Conservation (phyloP, 2,113 vertebrate genomes). For the Dasypus novemcinctus region DNA sequence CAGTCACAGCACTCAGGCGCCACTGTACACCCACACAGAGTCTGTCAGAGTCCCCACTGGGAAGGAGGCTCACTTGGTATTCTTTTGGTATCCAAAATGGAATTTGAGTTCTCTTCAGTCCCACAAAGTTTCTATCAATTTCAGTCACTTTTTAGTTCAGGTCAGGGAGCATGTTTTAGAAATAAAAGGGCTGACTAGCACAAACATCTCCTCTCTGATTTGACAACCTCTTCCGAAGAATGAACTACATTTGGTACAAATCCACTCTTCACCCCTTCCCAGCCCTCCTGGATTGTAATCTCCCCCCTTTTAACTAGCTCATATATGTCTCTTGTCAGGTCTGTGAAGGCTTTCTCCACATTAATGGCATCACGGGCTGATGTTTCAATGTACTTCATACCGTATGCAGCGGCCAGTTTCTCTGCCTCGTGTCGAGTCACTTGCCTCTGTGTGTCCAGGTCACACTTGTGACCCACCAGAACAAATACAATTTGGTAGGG, state of each 20-base stretch:
- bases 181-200: conserved; percentile 88
- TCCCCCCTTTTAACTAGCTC: conserved; percentile 96
- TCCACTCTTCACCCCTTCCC: conserved; percentile 98
- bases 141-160: conserved; percentile 73
- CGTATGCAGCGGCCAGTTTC: conserved; percentile 93
- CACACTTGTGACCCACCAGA: conserved; percentile 97
- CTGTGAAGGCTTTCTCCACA: conserved; percentile 97
- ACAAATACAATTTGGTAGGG: conserved; percentile 97
- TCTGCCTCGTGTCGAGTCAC: conserved; percentile 95
- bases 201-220: conserved; percentile 92
- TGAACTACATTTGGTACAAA: conserved; percentile 96
- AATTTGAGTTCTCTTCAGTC: conserved; percentile 70
- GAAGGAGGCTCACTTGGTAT: conserved; percentile 72
- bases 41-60: conserved; percentile 42
- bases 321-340: conserved; percentile 96
- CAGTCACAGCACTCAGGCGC: conserved; percentile 24
- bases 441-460: conserved; percentile 95
- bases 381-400: conserved; percentile 97
- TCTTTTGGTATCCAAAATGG: conserved; percentile 70
- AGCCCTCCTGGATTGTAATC: conserved; percentile 97
- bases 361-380: conserved; percentile 96
- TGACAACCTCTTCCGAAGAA: conserved; percentile 95
- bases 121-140: conserved; percentile 61
- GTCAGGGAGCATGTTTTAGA: conserved; percentile 78
- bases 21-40: not conserved